These are phyloP conservation scores for Porites divaricata DNA, from an alignment of 92 coral and sea anemone genomes.

Conservation along the genomic window DNA sequence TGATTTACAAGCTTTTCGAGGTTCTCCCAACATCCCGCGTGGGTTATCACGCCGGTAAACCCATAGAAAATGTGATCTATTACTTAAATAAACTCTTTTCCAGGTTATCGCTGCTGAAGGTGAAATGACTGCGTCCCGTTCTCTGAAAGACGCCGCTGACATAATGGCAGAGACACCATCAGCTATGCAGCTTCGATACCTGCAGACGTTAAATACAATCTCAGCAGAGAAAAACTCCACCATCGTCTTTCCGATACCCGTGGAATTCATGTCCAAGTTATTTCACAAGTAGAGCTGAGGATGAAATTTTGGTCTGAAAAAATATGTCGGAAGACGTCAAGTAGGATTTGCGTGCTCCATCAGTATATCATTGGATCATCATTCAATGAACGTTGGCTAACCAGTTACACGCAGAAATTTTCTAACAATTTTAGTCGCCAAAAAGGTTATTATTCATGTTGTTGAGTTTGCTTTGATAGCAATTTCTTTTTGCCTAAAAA, in stretches of 20 bases:
- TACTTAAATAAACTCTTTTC: background rate
- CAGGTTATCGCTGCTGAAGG: conserved; percentile 94
- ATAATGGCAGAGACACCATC: conserved; percentile 84
- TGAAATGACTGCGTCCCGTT: conserved; percentile 86
- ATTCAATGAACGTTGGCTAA: too few species aligned
- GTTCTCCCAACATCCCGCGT: too few species aligned
- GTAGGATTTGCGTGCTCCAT: background rate
- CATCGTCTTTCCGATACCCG: conserved; percentile 90
- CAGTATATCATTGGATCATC: background rate
- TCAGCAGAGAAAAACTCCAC: conserved; percentile 98
- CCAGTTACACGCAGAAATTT: too few species aligned
- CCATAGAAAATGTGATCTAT: too few species aligned
- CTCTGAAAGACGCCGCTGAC: conserved; percentile 90
- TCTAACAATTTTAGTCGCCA: background rate
- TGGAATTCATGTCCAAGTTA: conserved; percentile 58
- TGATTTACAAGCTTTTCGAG: too few species aligned
- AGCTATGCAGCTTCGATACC: conserved; percentile 93
- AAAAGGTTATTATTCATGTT: background rate
- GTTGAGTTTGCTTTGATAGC: conserved; percentile 11
- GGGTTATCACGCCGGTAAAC: too few species aligned
- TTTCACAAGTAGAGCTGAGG: conserved; percentile 28
- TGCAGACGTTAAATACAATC: conserved; percentile 90
- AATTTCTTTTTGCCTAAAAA: conserved; percentile 5
- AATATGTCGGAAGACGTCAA: background rate
- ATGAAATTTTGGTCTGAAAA: background rate